Evolutionary conservation across 2,797 vertebrate species (phyloP), one percentile per base, ranked within the genome.

Genomic region (Pipistrellus nathusii): DNA sequence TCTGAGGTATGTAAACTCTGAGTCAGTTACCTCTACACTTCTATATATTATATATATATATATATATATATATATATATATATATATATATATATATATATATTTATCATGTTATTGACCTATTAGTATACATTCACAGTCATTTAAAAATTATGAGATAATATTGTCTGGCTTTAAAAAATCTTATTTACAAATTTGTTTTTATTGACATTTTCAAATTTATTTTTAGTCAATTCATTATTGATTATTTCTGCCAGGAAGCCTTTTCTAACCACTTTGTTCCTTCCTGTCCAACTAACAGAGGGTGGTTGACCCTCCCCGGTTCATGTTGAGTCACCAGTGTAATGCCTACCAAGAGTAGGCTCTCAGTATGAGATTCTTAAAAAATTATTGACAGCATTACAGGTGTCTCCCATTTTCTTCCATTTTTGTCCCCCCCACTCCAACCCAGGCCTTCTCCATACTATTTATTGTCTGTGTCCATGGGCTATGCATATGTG

Each of bases 1-100:
- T 90, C 93, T 83, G 97, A 99, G 99, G 99, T 99, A 98, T 73
- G 96, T 87, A 14, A 76, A 46, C 25, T 86, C 69, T 57, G 48
- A 59, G 9, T 73, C n/a, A 76, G 0, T 18, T 32, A 55, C 44
- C 18, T 68, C 9, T 66, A 17, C 0, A 12, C 9, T 13, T 69
- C 44, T n/a, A n/a, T n/a, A n/a, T n/a, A n/a, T n/a, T n/a, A n/a
- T n/a, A n/a, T n/a, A n/a, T n/a, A n/a, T n/a, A n/a, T n/a, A n/a
- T n/a, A n/a, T n/a, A n/a, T n/a, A n/a, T n/a, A n/a, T n/a, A n/a
- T n/a, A n/a, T n/a, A n/a, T n/a, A n/a, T n/a, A n/a, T n/a, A n/a
- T n/a, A n/a, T n/a, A n/a, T n/a, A n/a, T n/a, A n/a, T n/a, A n/a
- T n/a, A n/a, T n/a, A n/a, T n/a, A n/a, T n/a, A n/a, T n/a, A n/a